phyloP scores from a whole-genome alignment of 2,888 invertebrate species.

The Patella ulyssiponensis region DNA sequence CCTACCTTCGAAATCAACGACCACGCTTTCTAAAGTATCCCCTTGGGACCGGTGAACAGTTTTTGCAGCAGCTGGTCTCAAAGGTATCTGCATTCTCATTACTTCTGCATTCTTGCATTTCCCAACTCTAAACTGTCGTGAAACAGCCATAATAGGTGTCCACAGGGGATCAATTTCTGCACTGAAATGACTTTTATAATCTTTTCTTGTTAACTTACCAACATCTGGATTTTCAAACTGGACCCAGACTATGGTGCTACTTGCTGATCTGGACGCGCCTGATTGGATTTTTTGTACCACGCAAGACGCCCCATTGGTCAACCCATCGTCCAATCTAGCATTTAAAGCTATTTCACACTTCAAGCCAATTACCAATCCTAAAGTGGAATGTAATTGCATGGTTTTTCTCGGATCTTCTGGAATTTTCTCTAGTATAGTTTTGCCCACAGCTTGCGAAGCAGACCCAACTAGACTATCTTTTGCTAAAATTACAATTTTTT shows the following conservation, averaged over 20 bases:
- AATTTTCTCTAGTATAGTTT: neutral
- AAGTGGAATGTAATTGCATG: neutral
- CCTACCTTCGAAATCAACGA: too few relatives aligned
- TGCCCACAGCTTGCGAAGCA: neutral
- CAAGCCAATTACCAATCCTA: neutral
- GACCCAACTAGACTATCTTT: neutral
- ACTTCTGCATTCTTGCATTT: too few relatives aligned
- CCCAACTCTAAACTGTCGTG: too few relatives aligned
- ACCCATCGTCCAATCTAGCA: constrained; percentile 38
- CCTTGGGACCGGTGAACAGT: constrained; percentile 15
- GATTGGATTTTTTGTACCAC: constrained; percentile 19
- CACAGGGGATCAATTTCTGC: neutral
- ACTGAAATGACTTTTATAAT: neutral
- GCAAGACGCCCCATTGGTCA: constrained; percentile 45
- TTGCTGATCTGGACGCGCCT: too few relatives aligned
- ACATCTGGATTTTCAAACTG: neutral
- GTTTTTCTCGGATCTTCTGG: neutral
- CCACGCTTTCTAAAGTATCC: constrained; percentile 2
- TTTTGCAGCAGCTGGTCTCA: constrained; percentile 11
- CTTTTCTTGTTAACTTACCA: constrained; percentile 2
- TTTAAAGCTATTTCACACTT: constrained; percentile 38
- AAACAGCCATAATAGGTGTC: too few relatives aligned
- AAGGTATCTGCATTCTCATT: too few relatives aligned
- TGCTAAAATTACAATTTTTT: neutral
- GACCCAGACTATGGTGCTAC: neutral